A percentile compares a stretch with the other conserved stretches of the same genome.
phyloP scores from a whole-genome alignment of 1,140 invertebrate species.

The Lucilia cuprina region DNA sequence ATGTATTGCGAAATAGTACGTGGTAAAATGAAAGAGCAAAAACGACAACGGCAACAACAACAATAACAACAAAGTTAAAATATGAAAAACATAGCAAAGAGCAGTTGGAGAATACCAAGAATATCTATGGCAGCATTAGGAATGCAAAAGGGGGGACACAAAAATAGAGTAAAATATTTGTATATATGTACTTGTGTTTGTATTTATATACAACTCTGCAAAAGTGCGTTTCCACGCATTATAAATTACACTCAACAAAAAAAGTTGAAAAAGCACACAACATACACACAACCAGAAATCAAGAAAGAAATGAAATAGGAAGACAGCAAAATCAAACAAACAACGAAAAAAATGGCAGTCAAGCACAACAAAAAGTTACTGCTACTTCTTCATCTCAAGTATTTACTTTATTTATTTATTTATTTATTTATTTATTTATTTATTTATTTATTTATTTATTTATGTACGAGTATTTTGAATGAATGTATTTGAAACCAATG shows the following conservation, averaged over 20 bases:
- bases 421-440: too few relatives aligned
- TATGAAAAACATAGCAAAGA: neutral
- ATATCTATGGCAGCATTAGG: neutral
- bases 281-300: conserved; percentile 3
- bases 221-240: conserved; percentile 37
- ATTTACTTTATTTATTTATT: neutral
- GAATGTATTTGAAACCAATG: neutral
- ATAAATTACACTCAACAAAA: neutral
- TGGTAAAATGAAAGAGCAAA: neutral
- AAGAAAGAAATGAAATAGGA: neutral
- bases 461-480: neutral
- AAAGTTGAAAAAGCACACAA: neutral
- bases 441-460: neutral
- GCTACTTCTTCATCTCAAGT: neutral
- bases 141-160: conserved; percentile 27
- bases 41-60: neutral
- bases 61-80: too few relatives aligned
- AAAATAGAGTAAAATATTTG: neutral
- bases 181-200: conserved; percentile 19
- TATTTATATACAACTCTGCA: conserved; percentile 18
- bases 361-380: neutral
- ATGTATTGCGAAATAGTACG: neutral
- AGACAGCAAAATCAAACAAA: neutral
- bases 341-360: conserved; percentile 8
- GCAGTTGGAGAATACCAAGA: neutral